Conservation (phyloP, 1,140 invertebrate genomes). For the Halyomorpha halys region DNA sequence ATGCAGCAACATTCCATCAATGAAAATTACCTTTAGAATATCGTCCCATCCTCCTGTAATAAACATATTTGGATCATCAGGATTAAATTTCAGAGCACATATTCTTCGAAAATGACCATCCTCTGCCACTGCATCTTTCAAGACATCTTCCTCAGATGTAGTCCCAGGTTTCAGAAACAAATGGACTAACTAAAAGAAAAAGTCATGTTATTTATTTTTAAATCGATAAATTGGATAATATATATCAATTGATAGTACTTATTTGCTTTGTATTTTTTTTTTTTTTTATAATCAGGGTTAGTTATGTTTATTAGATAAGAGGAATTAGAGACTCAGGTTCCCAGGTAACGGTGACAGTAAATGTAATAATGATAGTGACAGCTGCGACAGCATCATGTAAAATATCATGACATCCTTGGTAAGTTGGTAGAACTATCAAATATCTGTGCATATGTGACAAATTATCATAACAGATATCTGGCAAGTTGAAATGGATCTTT, state of each 20-base stretch:
- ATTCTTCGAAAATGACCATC: slow-evolving; percentile 15
- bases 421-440: too few species aligned
- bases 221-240: neutral
- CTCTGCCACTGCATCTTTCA: neutral
- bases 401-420: too few species aligned
- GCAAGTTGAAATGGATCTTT: too few species aligned
- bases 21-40: slow-evolving; percentile 17
- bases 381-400: too few species aligned
- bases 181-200: neutral
- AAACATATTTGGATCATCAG: slow-evolving; percentile 5
- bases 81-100: slow-evolving; percentile 18
- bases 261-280: neutral
- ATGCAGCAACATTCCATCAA: too few species aligned
- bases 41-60: slow-evolving; percentile 22
- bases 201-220: neutral
- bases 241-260: neutral
- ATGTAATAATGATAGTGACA: too few species aligned
- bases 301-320: too few species aligned
- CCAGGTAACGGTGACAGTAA: too few species aligned
- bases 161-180: neutral
- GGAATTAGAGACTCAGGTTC: too few species aligned
- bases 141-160: neutral
- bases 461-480: too few species aligned
- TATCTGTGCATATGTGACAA: too few species aligned
- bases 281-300: too few species aligned